Evolutionary conservation across 2,797 vertebrate species (phyloP).

Genomic region (Micrastur ruficollis): DNA sequence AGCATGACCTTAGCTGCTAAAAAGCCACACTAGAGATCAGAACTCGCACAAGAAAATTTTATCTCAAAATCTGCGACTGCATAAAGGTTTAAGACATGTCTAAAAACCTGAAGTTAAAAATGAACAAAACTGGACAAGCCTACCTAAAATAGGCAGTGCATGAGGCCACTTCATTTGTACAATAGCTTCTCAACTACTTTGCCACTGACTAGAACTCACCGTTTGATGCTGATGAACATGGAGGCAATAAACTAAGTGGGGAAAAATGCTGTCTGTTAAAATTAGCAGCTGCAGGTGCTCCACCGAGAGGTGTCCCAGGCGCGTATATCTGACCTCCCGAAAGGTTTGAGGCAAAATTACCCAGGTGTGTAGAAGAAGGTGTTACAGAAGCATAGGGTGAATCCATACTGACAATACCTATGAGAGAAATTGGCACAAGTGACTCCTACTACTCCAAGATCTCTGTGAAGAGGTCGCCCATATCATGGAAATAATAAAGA

Average conservation of each 20-base stretch:
- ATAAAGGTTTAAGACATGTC: background rate
- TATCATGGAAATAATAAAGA: background rate
- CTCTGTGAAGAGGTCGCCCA: rapidly evolving
- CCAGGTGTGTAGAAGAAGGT: conserved; percentile 80
- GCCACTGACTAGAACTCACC: conserved; percentile 65
- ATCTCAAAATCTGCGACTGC: background rate
- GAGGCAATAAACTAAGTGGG: conserved; percentile 81
- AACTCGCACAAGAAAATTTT: background rate
- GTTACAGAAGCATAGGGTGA: conserved; percentile 81
- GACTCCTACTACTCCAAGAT: background rate
- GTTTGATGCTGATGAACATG: conserved; percentile 82
- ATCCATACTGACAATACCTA: conserved; percentile 82
- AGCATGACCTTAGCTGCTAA: background rate
- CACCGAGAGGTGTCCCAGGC: conserved; percentile 76
- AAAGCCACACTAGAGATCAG: background rate
- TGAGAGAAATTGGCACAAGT: background rate
- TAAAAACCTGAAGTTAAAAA: background rate
- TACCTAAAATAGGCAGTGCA: rapidly evolving
- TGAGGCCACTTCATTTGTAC: rapidly evolving
- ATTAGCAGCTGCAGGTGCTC: conserved; percentile 79
- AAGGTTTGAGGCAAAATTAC: conserved; percentile 81
- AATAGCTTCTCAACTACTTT: background rate
- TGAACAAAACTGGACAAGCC: background rate
- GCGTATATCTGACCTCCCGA: conserved; percentile 80
- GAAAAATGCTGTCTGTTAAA: conserved; percentile 85